Base-by-base conservation (phyloP, 64 coral and sea anemone species). In the Platygyra sinensis region DNA sequence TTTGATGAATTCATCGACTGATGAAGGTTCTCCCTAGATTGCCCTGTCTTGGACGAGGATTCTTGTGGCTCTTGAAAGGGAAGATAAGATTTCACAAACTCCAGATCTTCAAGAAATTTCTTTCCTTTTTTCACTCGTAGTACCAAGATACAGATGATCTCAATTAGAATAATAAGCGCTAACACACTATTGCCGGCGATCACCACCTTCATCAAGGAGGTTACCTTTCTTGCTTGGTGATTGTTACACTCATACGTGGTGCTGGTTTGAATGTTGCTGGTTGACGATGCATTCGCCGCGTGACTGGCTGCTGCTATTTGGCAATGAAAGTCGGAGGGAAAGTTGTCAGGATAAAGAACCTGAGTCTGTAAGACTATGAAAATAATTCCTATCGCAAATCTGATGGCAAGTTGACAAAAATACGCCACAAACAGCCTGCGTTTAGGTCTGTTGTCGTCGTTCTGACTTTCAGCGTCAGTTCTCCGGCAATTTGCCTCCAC, bases 131-230 rank as follows among this genome's bases (percentile, higher is more conserved):
- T 78, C 5, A 22, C 76, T 18, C 76, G 76, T 24, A 50, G 10
- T n/a, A n/a, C n/a, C 8, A 78, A 78, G 76, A 78, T 78, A 18
- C 24, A 78, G 22, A 78, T 24, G 51, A 78, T 20, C 76, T 78
- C 76, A 8, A 78, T 52, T 6, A 78, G 52, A 54, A 52, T 49
- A 78, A 78, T 12, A 78, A 78, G 24, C 2, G 76, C 76, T 27
- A 78, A 78, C 27, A 78, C 10, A 28, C 76, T 24, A 78, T 52
- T 78, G 50, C 1, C n/a, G n/a, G 29, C 76, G 0, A 9, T n/a
- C 24, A 78, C 76, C 9, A n/a, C 49, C 2, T 78, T n/a, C 20
- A 20, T 78, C 76, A 50, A 78, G 39, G 52, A 25, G 20, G n/a
- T 80, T 80, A 62, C 62, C 9, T 17, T 30, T 0, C 10, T 33